These are phyloP conservation scores for Cettia cetti DNA, from an alignment of 2,113 vertebrate species.

Conservation along the genomic window DNA sequence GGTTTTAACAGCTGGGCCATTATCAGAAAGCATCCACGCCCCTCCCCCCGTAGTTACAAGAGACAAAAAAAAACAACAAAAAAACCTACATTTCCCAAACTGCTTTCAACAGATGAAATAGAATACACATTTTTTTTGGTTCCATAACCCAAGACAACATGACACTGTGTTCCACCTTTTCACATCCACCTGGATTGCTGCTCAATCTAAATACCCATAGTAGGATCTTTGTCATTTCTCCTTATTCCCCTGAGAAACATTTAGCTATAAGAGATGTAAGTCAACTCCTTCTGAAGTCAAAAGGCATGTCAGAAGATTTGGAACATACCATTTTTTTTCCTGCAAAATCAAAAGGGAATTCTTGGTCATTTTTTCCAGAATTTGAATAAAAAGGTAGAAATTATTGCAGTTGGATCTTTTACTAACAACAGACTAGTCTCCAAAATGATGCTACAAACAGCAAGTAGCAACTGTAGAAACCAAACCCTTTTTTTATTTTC, in stretches of 20 bases:
- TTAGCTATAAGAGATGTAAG: neutral
- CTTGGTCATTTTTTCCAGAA: neutral
- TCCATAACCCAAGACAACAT: too few relatives aligned
- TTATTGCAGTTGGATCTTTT: neutral
- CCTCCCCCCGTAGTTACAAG: too few relatives aligned
- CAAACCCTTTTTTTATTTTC: rapidly evolving
- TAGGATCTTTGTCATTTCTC: neutral
- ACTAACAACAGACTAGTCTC: neutral
- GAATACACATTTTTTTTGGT: too few relatives aligned
- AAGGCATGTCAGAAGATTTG: neutral
- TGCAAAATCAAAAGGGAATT: neutral
- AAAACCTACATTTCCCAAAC: too few relatives aligned
- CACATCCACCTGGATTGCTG: rapidly evolving
- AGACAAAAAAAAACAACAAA: too few relatives aligned
- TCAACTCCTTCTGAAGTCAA: neutral
- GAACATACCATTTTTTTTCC: neutral
- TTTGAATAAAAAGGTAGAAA: neutral
- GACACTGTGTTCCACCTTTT: neutral
- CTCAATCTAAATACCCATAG: neutral
- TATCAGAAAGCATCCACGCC: too few relatives aligned
- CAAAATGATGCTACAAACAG: neutral
- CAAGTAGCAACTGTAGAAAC: neutral
- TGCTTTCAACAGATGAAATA: too few relatives aligned
- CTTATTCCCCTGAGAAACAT: neutral
- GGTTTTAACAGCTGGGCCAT: too few relatives aligned